Base-by-base conservation (phyloP, 1,140 invertebrate species). In the Bombyx mandarina region DNA sequence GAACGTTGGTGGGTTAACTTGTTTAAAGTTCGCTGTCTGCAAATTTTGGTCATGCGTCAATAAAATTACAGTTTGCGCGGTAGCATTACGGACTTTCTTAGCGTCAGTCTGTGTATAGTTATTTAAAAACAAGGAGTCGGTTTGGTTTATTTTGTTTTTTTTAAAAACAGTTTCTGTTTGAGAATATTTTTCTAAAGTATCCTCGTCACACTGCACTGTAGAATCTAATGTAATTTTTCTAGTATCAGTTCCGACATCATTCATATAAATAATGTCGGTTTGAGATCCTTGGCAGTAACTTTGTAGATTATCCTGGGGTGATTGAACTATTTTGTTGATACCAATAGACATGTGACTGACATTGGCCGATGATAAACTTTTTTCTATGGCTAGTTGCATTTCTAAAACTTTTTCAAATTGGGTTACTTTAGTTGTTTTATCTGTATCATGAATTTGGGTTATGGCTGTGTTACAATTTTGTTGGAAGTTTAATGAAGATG, bases 331-430 rank as follows among this genome's bases (percentile, higher is more conserved):
- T 76, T 82, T 69, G 57, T 82, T 88, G n/a, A 82, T 64, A 35
- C 79, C 81, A 26, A 89, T 73, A 43, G 68, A 67, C 56, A 87
- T 66, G 45, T 75, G 65, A 65, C 62, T 76, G 48, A 71, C 71
- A 63, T 86, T 79, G 58, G 87, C 68, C 48, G 81, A 73, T n/a
- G 79, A 71, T 61, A 84, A 65, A 58, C 71, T 76, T 63, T 80
- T 82, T 67, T 87, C 82, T 55, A 88, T 58, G 22, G 69, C 64
- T 47, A 81, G 59, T 70, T 88, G 86, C 76, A 86, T 88, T 66
- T 87, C 78, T 52, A 88, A 60, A 43, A 89, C 70, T 52, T 74
- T 71, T 60, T 84, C 73, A 42, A 62, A 71, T 18, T 69, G 73
- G 61, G 78, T 79, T 59, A 70, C 65, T 59, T 74, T 71, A n/a